phyloP scores from a whole-genome alignment of 2,113 vertebrate species.

The Thymallus thymallus region DNA sequence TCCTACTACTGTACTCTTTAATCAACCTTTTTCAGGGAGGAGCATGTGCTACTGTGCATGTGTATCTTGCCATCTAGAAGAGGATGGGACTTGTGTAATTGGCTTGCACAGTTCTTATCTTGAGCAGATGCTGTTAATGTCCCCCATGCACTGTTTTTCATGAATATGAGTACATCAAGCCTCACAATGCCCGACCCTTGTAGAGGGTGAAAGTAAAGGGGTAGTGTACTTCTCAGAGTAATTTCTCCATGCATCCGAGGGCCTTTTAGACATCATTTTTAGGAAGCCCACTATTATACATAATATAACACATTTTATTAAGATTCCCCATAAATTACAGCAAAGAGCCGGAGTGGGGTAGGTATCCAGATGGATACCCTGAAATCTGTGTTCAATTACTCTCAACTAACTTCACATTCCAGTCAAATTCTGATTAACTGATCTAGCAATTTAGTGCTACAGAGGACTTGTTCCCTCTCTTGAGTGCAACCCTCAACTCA shows the following conservation, averaged over 20 bases:
- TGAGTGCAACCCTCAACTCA: conserved; percentile 60
- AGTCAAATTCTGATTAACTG: conserved; percentile 73
- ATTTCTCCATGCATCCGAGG: conserved; percentile 51
- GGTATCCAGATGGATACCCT: conserved; percentile 66
- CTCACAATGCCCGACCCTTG: not conserved
- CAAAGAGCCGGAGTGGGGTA: conserved; percentile 10
- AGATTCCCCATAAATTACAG: conserved; percentile 66
- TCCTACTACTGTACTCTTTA: conserved; percentile 44
- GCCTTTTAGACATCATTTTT: conserved; percentile 52
- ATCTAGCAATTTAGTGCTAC: conserved; percentile 69
- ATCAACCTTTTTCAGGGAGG: conserved; percentile 36
- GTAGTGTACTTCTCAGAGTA: conserved; percentile 52
- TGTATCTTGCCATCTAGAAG: conserved; percentile 43
- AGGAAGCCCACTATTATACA: conserved; percentile 10
- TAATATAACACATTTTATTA: conserved; percentile 65
- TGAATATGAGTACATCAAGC: conserved; percentile 35
- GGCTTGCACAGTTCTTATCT: conserved; percentile 47
- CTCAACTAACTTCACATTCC: conserved; percentile 67
- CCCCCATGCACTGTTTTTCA: conserved; percentile 42
- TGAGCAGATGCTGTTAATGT: conserved; percentile 57
- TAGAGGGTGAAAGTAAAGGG: conserved; percentile 45
- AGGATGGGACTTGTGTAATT: conserved; percentile 62
- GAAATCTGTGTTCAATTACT: conserved; percentile 74
- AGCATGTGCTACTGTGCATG: conserved; percentile 42
- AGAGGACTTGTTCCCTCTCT: conserved; percentile 67